Evolutionary conservation across 2,113 vertebrate genomes (phyloP), one percentile per base, ranked within the genome.

Genomic region (Brachirus orientalis): DNA sequence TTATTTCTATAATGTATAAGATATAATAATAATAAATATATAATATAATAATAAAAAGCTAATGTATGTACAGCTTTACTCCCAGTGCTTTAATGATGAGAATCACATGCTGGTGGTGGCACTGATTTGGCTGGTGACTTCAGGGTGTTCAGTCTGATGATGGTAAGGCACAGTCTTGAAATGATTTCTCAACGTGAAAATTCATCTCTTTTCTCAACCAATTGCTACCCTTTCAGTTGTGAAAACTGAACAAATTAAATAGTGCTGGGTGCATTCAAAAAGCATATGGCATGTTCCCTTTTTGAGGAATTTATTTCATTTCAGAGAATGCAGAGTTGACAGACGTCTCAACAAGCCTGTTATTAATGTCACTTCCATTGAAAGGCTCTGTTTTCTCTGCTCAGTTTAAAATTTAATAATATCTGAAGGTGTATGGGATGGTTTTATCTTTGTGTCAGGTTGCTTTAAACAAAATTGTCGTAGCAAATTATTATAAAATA

Each of bases 281-380:
- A 41, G 45, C 58, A 52, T 35, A n/a, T 20, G 75, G 71, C 69
- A 19, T 28, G 65, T 67, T 62, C 44, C n/a, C 77, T 78, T 87
- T 79, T 72, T 72, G 17, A 55, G 54, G 36, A 64, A 80, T 46
- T 54, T 44, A 82, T 80, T 90, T 77, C 28, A 67, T 68, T 72
- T 63, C 1, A 3, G 18, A 35, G 56, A 77, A 72, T 54, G 53
- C 28, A 10, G 57, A 65, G 67, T 63, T 86, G 79, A 87, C 80
- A 63, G 75, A 72, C 16, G 38, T 69, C 56, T 51, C 36, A 46
- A 64, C 70, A 66, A 76, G 71, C 74, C 81, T 65, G 5, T 79
- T 83, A 89, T 89, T 89, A 86, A 70, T 82, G 83, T 82, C 77
- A 79, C 63, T 84, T 77, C 65, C 70, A 9, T 56, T 65, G 48